Percentiles rank a stretch among this genome's conserved stretches.
These are phyloP conservation scores for Echinometra lucunter DNA, from an alignment of 53 echinoderm and acorn worm genomes.

Conservation along the genomic window DNA sequence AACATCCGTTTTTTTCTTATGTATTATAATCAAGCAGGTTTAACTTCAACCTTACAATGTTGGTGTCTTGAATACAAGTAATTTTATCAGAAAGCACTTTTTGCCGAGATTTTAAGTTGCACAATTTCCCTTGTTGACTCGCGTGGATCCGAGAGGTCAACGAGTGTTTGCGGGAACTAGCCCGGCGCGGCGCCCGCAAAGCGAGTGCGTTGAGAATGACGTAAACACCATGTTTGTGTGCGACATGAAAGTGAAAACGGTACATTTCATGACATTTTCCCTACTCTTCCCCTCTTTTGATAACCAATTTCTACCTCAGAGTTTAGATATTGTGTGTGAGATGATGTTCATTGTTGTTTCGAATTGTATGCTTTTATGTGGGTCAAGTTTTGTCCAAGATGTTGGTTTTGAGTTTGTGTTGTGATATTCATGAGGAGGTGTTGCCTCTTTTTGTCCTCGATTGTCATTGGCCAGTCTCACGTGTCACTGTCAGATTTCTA, in stretches of 20 bases:
- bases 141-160: background rate
- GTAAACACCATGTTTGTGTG: slow-evolving; percentile 3
- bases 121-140: background rate
- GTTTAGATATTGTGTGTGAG: background rate
- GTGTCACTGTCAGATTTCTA: background rate
- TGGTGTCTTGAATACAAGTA: background rate
- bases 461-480: slow-evolving; percentile 61
- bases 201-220: background rate
- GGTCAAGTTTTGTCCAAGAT: background rate
- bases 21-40: background rate
- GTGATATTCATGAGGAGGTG: slow-evolving; percentile 67
- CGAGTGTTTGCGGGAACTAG: slow-evolving; percentile 24
- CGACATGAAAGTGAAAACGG: background rate
- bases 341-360: background rate
- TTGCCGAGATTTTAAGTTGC: slow-evolving; percentile 28
- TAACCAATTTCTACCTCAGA: background rate
- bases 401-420: background rate
- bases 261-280: background rate
- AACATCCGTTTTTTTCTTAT: background rate
- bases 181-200: no score
- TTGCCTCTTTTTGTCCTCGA: slow-evolving; percentile 35
- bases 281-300: background rate
- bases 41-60: background rate
- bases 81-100: background rate
- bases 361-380: background rate